These are phyloP conservation scores for Eleginops maclovinus DNA, from an alignment of 2,113 vertebrate genomes.

Conservation along the genomic window DNA sequence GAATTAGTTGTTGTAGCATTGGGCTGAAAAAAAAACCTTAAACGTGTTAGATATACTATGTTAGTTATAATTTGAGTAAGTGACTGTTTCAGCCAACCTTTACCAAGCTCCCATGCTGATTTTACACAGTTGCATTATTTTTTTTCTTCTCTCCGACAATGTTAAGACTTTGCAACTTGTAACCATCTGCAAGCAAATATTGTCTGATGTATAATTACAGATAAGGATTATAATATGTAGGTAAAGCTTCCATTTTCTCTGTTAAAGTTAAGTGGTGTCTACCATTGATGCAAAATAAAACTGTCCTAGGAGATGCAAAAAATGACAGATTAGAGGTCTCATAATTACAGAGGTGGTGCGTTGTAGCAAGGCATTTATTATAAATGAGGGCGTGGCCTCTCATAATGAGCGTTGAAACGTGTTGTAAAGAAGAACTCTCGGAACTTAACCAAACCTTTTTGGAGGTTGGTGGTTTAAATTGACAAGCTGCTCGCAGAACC, in stretches of 20 bases:
- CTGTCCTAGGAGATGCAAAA: conserved; percentile 4
- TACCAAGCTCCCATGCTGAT: not conserved
- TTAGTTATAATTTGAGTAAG: not conserved
- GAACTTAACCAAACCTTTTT: conserved; percentile 29
- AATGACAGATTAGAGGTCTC: conserved; percentile 33
- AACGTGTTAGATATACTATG: not conserved
- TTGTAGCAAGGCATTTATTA: conserved; percentile 23
- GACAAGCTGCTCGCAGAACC: not conserved
- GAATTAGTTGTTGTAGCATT: not conserved
- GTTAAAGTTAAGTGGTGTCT: not conserved
- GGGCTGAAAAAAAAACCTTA: not conserved
- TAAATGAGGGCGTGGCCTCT: conserved; percentile 50
- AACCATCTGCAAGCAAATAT: conserved; percentile 18
- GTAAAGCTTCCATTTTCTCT: not conserved
- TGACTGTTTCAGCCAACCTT: not conserved
- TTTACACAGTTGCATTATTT: not conserved
- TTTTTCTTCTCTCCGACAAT: conserved; percentile 6
- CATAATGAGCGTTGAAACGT: conserved; percentile 1
- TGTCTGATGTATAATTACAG: conserved; percentile 45
- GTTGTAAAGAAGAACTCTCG: conserved; percentile 17
- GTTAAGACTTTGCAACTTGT: not conserved
- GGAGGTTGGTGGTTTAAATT: conserved; percentile 3
- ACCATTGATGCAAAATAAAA: conserved; percentile 4
- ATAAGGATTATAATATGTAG: not conserved
- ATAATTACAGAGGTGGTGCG: conserved; percentile 24